A percentile compares a stretch with the other conserved stretches of the same genome.
Conservation (phyloP, 2,113 vertebrate species). For the Sylvietta virens region DNA sequence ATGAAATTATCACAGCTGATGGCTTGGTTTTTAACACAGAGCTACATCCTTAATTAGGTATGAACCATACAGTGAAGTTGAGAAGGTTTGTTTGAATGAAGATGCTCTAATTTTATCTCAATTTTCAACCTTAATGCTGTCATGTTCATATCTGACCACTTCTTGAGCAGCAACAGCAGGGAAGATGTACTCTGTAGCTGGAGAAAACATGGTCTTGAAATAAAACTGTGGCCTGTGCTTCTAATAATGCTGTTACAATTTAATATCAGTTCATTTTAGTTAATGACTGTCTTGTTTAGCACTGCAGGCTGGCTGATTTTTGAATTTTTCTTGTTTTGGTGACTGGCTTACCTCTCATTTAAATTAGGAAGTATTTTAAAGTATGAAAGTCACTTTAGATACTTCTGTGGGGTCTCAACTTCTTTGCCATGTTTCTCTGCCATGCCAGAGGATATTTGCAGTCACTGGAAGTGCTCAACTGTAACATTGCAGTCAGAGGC, state of each 20-base stretch:
- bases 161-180: not conserved
- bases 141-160: not conserved
- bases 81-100: not conserved
- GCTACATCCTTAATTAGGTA: not conserved
- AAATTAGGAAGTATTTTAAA: not conserved
- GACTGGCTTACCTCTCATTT: not conserved
- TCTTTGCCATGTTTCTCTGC: not conserved
- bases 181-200: not conserved
- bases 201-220: not conserved
- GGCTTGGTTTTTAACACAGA: not conserved
- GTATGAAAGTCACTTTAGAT: not conserved
- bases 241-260: not conserved
- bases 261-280: not conserved
- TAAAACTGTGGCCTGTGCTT: not conserved
- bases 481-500: not conserved
- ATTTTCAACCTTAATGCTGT: not conserved
- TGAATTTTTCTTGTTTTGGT: not conserved
- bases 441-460: not conserved
- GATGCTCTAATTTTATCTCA: not conserved
- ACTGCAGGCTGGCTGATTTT: not conserved
- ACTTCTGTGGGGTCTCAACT: accelerated
- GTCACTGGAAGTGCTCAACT: not conserved
- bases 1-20: not conserved
- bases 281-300: not conserved
- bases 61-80: not conserved